Percentiles rank a stretch among this genome's conserved stretches.
These are phyloP conservation scores for Anguilla japonica DNA, from an alignment of 2,113 vertebrate species.

Conservation along the genomic window DNA sequence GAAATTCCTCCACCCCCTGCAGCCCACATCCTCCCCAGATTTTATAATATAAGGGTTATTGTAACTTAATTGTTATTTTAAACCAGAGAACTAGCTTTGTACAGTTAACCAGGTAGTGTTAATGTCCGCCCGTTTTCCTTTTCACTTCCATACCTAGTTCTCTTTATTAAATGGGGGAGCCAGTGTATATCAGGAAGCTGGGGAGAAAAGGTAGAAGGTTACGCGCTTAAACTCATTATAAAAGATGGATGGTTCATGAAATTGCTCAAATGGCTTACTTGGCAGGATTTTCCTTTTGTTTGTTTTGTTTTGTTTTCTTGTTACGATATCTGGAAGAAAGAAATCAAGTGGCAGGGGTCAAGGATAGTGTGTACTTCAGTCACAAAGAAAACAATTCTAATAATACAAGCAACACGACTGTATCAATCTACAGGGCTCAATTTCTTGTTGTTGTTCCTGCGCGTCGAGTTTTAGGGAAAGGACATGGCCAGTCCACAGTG, in stretches of 20 bases:
- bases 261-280: conserved; percentile 82
- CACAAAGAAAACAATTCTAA: not conserved
- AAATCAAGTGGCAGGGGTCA: not conserved
- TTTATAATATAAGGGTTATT: not conserved
- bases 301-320: not conserved
- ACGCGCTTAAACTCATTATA: conserved; percentile 87
- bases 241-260: conserved; percentile 81
- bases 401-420: not conserved
- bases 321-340: not conserved
- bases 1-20: not conserved
- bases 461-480: not conserved
- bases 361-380: not conserved
- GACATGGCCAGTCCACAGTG: too few relatives aligned
- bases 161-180: conserved; percentile 72
- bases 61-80: not conserved
- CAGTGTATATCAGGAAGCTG: conserved; percentile 65
- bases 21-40: not conserved
- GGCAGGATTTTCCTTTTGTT: conserved; percentile 72
- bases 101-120: conserved; percentile 38
- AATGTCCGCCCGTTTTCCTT: conserved; percentile 73
- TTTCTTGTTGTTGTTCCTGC: not conserved
- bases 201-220: conserved; percentile 74
- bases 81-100: conserved; percentile 12
- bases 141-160: conserved; percentile 72
- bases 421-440: not conserved